Conservation (phyloP, 2,888 invertebrate genomes). For the Acleris cristana region DNA sequence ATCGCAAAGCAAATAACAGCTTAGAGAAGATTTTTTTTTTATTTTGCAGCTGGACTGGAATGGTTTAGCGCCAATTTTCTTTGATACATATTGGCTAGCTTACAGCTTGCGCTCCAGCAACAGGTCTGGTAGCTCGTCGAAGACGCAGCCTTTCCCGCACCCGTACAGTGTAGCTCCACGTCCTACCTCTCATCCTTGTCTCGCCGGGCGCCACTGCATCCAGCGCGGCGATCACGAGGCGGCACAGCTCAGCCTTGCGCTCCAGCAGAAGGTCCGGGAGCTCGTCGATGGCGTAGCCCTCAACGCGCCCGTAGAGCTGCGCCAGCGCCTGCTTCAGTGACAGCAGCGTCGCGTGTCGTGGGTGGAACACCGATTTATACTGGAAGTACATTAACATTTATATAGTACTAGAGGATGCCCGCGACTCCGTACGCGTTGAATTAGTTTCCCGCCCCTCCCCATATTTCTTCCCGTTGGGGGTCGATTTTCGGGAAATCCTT, state of each 20-base stretch:
- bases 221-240: slow-evolving; percentile 86
- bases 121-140: slow-evolving; percentile 89
- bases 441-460: too few relatives aligned
- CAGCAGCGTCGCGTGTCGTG: slow-evolving; percentile 88
- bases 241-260: slow-evolving; percentile 89
- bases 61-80: too few relatives aligned
- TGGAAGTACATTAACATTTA: slow-evolving; percentile 51
- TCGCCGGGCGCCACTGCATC: slow-evolving; percentile 91
- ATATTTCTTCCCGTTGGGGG: too few relatives aligned
- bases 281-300: slow-evolving; percentile 88
- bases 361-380: slow-evolving; percentile 89
- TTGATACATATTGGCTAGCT: slow-evolving; percentile 62
- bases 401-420: too few relatives aligned
- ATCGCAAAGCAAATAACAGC: too few relatives aligned
- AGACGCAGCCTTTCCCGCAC: slow-evolving; percentile 87
- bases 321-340: slow-evolving; percentile 87
- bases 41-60: too few relatives aligned
- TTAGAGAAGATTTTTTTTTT: too few relatives aligned
- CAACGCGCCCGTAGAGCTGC: slow-evolving; percentile 91
- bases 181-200: slow-evolving; percentile 88
- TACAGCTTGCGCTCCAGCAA: slow-evolving; percentile 90
- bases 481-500: too few relatives aligned
- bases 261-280: slow-evolving; percentile 89
- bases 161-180: slow-evolving; percentile 86
- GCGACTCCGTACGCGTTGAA: too few relatives aligned